phyloP scores from a whole-genome alignment of 2,888 invertebrate species.

The Epinotia ramella region DNA sequence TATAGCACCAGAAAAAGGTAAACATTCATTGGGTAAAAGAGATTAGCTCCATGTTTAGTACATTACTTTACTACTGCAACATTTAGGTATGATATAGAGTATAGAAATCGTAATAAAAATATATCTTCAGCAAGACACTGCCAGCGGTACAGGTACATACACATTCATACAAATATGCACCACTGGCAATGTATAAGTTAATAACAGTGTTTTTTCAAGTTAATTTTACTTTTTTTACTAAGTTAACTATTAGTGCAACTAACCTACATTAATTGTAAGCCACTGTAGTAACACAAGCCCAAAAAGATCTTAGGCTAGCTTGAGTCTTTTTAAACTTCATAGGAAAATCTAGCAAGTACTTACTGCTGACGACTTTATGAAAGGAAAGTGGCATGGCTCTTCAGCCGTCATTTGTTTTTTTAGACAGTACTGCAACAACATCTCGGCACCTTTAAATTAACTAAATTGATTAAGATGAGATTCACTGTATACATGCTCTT shows the following conservation, averaged over 20 bases:
- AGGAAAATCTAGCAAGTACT: neutral
- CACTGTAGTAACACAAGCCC: neutral
- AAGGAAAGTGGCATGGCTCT: neutral
- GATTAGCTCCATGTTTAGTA: neutral
- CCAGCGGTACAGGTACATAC: neutral
- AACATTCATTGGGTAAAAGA: neutral
- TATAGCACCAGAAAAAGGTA: neutral
- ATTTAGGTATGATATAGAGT: neutral
- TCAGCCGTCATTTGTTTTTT: neutral
- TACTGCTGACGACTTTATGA: neutral
- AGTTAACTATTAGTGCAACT: neutral
- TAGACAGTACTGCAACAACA: conserved; percentile 33
- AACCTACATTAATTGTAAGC: neutral
- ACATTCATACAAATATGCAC: neutral
- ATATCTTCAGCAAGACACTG: neutral
- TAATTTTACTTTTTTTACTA: neutral
- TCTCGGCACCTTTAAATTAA: conserved; percentile 47
- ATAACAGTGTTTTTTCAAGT: neutral
- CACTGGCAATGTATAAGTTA: conserved; percentile 1
- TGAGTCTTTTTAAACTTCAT: neutral
- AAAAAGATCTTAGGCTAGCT: neutral
- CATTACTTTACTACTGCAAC: neutral
- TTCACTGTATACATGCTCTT: conserved; percentile 64
- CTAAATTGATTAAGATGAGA: conserved; percentile 62
- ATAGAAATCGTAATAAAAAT: neutral